phyloP scores from a whole-genome alignment of 2,888 invertebrate species.

The Hemithea aestivaria region DNA sequence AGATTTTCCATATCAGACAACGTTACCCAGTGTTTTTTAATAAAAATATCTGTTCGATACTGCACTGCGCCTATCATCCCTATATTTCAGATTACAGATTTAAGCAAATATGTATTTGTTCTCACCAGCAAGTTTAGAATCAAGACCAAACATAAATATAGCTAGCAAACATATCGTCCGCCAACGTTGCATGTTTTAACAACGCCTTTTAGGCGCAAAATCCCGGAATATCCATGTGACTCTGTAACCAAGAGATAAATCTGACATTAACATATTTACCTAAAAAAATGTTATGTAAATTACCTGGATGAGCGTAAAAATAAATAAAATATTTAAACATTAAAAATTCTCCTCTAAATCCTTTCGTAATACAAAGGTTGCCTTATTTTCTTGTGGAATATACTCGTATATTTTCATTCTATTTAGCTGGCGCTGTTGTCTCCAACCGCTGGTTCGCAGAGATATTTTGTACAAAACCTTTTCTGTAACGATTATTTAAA shows the following conservation, averaged over 20 bases:
- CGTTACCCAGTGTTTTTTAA: no score
- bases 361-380: conserved; percentile 8
- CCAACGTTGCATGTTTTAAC: conserved; percentile 61
- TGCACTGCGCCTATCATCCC: no score
- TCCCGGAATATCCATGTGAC: conserved; percentile 30
- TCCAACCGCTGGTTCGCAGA: conserved; percentile 1
- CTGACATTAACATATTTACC: conserved; percentile 19
- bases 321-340: conserved; percentile 8
- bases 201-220: conserved; percentile 17
- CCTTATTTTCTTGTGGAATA: conserved; percentile 2
- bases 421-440: background rate
- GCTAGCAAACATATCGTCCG: conserved; percentile 59
- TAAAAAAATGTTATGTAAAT: conserved; percentile 15
- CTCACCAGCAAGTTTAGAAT: conserved; percentile 67
- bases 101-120: no score
- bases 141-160: conserved; percentile 64
- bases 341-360: conserved; percentile 9
- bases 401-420: background rate
- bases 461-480: conserved; percentile 1
- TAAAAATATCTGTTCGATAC: no score
- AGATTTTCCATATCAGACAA: no score
- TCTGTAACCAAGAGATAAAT: conserved; percentile 41
- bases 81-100: no score
- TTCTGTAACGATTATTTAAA: conserved; percentile 19
- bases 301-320: conserved; percentile 5